Percentiles rank a stretch among this genome's conserved stretches.
phyloP scores from a whole-genome alignment of 1,140 invertebrate species.

The Venustaconcha ellipsiformis region DNA sequence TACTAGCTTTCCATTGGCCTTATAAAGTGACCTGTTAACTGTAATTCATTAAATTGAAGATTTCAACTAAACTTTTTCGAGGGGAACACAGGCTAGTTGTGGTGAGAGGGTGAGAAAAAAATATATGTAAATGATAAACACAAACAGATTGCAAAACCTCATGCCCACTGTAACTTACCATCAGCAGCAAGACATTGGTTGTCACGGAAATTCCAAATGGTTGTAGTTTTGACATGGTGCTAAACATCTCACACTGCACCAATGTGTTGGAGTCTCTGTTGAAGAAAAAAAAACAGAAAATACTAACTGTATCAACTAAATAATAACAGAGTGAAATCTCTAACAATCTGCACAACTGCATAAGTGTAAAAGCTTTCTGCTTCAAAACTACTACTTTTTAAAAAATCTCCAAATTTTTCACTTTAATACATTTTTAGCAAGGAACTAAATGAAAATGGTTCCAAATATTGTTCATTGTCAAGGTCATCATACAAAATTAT shows the following conservation, averaged over 20 bases:
- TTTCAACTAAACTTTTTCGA: too few species aligned
- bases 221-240: conserved; percentile 88
- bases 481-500: too few species aligned
- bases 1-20: neutral
- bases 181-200: conserved; percentile 87
- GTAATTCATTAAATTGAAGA: neutral
- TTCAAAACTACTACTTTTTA: neutral
- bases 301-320: neutral
- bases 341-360: neutral
- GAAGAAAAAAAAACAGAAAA: conserved; percentile 40
- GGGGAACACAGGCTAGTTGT: too few species aligned
- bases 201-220: conserved; percentile 91
- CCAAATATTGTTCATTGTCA: conserved; percentile 10
- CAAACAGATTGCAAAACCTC: too few species aligned
- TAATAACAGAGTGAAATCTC: neutral
- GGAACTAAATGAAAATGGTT: conserved; percentile 25
- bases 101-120: too few species aligned
- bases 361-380: neutral
- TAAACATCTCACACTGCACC: conserved; percentile 89
- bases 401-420: neutral
- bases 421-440: neutral
- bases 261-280: conserved; percentile 87
- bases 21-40: neutral
- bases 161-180: conserved; percentile 67
- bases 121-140: too few species aligned